These are phyloP conservation scores for Prionailurus bengalensis DNA, from an alignment of 2,113 vertebrate species.

Conservation along the genomic window DNA sequence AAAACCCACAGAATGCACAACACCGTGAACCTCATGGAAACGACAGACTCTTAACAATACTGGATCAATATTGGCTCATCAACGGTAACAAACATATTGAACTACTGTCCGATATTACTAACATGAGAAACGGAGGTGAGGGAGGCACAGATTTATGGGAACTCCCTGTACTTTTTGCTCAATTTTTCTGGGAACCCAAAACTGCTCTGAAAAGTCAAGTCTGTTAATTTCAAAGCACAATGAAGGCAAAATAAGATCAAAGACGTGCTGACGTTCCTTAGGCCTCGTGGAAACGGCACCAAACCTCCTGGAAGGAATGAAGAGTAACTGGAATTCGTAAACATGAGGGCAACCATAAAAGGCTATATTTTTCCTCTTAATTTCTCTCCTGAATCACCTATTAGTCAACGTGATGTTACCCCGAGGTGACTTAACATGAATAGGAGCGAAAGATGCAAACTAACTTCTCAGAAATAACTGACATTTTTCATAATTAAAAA, in stretches of 20 bases:
- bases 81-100: not conserved
- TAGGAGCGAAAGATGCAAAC: conserved; percentile 24
- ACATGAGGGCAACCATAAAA: not conserved
- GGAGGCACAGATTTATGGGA: not conserved
- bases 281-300: not conserved
- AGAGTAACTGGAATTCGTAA: not conserved
- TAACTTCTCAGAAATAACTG: conserved; percentile 33
- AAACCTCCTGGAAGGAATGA: not conserved
- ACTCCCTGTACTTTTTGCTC: not conserved
- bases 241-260: not conserved
- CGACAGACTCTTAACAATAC: not conserved
- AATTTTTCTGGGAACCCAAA: not conserved
- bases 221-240: not conserved
- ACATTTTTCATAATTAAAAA: conserved; percentile 26
- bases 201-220: not conserved
- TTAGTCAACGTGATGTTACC: conserved; percentile 34
- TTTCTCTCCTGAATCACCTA: conserved; percentile 13
- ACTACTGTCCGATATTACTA: not conserved
- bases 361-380: not conserved
- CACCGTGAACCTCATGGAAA: not conserved
- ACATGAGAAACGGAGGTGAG: not conserved
- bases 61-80: not conserved
- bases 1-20: not conserved
- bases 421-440: not conserved
- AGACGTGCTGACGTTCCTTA: not conserved